These are phyloP conservation scores for Apostichopus parvimensis DNA, from an alignment of 35 echinoderm and acorn worm genomes.

Conservation along the genomic window DNA sequence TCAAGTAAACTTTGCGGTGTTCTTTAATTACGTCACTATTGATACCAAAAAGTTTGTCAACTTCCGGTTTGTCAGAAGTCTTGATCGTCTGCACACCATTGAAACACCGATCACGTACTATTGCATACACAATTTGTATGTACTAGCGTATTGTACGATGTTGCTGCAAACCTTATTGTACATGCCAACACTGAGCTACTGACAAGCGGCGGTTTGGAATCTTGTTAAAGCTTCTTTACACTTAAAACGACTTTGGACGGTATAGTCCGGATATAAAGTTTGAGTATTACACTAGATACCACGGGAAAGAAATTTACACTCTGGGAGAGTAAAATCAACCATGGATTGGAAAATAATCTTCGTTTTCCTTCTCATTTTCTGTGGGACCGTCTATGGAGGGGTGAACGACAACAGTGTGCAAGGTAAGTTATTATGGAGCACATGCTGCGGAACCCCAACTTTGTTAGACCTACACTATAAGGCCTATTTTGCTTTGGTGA, in stretches of 20 bases:
- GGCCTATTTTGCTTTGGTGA: not conserved
- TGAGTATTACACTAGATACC: not conserved
- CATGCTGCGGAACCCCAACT: too few species aligned
- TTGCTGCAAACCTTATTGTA: too few species aligned
- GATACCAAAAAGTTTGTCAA: not conserved
- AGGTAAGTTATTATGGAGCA: slow-evolving; percentile 5
- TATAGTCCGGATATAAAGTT: not conserved
- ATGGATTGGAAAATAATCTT: slow-evolving; percentile 28
- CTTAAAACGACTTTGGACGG: not conserved
- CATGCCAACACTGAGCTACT: not conserved
- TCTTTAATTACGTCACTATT: not conserved
- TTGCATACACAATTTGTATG: too few species aligned
- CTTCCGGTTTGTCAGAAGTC: not conserved
- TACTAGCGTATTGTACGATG: too few species aligned
- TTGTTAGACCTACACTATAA: not conserved
- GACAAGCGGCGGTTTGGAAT: not conserved
- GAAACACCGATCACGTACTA: too few species aligned
- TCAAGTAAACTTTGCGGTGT: not conserved
- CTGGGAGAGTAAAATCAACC: not conserved
- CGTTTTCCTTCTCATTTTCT: not conserved
- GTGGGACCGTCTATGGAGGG: slow-evolving; percentile 12
- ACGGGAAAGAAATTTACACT: not conserved
- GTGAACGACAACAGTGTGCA: slow-evolving; percentile 45
- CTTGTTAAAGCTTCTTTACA: not conserved
- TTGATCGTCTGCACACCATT: not conserved